These are phyloP conservation scores for Frieseomelitta varia DNA, from an alignment of 1,140 invertebrate species.

Conservation along the genomic window DNA sequence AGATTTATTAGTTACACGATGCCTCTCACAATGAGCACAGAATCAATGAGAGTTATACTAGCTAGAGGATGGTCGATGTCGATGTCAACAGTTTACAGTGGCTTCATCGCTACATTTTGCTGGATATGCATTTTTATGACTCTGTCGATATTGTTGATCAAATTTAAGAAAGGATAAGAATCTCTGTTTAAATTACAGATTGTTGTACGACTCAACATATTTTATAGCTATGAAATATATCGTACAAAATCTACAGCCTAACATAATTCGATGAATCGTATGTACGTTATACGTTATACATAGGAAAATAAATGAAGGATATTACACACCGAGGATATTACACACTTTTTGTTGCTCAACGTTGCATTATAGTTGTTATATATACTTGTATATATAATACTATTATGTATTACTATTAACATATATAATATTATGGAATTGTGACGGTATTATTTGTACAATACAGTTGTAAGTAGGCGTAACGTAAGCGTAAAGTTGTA, in stretches of 20 bases:
- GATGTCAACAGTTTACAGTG: slow-evolving; percentile 90
- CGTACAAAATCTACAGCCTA: neutral
- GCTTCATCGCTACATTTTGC: slow-evolving; percentile 90
- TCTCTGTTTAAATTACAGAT: neutral
- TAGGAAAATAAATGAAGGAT: neutral
- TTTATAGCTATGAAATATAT: neutral
- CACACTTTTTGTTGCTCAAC: slow-evolving; percentile 49
- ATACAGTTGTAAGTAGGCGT: neutral
- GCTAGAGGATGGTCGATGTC: slow-evolving; percentile 93
- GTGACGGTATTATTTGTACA: slow-evolving; percentile 7
- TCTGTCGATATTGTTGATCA: slow-evolving; percentile 89
- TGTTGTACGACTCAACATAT: neutral
- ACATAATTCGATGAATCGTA: neutral
- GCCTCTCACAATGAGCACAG: slow-evolving; percentile 96
- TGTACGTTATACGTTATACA: neutral
- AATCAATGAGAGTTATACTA: slow-evolving; percentile 93
- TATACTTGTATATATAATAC: no score
- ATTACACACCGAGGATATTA: neutral
- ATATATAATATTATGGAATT: neutral
- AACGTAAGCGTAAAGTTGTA: neutral
- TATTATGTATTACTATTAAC: no score
- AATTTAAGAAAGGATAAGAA: slow-evolving; percentile 92
- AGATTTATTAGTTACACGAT: slow-evolving; percentile 90
- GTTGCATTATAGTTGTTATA: slow-evolving; percentile 21
- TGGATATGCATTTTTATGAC: slow-evolving; percentile 94